Percentiles rank a stretch among this genome's conserved stretches.
These are phyloP conservation scores for Pristionchus mayeri DNA, from an alignment of 2,888 invertebrate genomes.

Conservation along the genomic window DNA sequence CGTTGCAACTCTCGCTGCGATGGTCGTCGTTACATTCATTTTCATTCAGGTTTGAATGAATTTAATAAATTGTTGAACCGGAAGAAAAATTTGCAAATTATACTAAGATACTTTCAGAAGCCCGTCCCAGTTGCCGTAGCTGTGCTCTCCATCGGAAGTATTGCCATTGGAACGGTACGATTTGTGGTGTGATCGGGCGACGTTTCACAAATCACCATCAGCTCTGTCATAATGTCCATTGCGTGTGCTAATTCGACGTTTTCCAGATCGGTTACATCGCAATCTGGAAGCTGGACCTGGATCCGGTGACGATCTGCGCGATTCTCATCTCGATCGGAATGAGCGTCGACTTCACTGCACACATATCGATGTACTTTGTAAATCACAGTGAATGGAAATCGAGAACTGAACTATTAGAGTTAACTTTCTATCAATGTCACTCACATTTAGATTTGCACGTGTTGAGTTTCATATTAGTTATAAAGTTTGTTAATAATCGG, in stretches of 20 bases:
- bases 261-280: slow-evolving; percentile 66
- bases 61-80: too few species aligned
- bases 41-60: not conserved
- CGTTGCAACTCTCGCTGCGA: not conserved
- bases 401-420: too few species aligned
- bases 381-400: slow-evolving; percentile 51
- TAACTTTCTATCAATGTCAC: too few species aligned
- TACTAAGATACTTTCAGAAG: slow-evolving; percentile 55
- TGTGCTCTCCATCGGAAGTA: slow-evolving; percentile 69
- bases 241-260: too few species aligned
- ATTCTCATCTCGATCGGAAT: slow-evolving; percentile 74
- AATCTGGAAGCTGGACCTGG: slow-evolving; percentile 74
- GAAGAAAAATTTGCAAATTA: not conserved
- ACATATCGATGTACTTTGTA: slow-evolving; percentile 67
- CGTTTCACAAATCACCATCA: too few species aligned
- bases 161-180: slow-evolving; percentile 59
- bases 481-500: too few species aligned
- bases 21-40: slow-evolving; percentile 17
- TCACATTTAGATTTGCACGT: too few species aligned
- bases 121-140: slow-evolving; percentile 67
- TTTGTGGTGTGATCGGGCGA: too few species aligned
- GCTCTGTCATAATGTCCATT: too few species aligned
- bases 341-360: slow-evolving; percentile 75
- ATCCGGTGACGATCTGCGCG: slow-evolving; percentile 74
- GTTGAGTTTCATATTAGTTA: too few species aligned